Evolutionary conservation across 2,113 vertebrate genomes (phyloP).

Genomic region (Atrichornis clamosus): DNA sequence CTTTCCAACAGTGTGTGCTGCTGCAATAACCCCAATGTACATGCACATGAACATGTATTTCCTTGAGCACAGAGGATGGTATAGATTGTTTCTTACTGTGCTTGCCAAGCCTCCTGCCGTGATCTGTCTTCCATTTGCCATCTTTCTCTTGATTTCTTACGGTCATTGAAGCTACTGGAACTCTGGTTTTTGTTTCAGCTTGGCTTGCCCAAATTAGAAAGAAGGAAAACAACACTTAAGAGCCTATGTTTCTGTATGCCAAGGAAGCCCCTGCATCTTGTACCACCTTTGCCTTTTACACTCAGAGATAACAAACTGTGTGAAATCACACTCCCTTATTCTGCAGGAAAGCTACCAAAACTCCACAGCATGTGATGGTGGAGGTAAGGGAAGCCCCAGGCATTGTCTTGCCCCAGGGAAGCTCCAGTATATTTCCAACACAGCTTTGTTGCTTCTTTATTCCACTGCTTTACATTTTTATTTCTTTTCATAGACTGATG

Average conservation of each 20-base stretch:
- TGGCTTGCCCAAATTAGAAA: background rate
- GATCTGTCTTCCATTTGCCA: background rate
- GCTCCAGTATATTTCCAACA: background rate
- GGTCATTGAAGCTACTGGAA: background rate
- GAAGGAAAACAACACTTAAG: background rate
- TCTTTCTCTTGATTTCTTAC: rapidly evolving
- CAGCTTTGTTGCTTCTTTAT: background rate
- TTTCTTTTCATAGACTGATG: background rate
- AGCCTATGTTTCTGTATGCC: background rate
- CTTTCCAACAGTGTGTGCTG: background rate
- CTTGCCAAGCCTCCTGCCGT: background rate
- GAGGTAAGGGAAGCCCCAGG: background rate
- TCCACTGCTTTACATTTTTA: background rate
- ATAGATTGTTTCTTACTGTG: background rate
- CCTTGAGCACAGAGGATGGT: background rate
- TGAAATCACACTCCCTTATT: rapidly evolving
- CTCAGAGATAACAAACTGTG: background rate
- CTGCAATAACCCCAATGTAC: background rate
- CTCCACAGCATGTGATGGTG: rapidly evolving
- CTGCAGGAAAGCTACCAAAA: background rate
- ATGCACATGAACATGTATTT: background rate
- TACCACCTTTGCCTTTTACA: background rate
- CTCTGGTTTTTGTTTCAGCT: background rate
- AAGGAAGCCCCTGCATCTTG: background rate
- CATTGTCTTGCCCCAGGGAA: background rate